Conservation (phyloP, 2,888 invertebrate genomes). For the Xanthorhoe designata region DNA sequence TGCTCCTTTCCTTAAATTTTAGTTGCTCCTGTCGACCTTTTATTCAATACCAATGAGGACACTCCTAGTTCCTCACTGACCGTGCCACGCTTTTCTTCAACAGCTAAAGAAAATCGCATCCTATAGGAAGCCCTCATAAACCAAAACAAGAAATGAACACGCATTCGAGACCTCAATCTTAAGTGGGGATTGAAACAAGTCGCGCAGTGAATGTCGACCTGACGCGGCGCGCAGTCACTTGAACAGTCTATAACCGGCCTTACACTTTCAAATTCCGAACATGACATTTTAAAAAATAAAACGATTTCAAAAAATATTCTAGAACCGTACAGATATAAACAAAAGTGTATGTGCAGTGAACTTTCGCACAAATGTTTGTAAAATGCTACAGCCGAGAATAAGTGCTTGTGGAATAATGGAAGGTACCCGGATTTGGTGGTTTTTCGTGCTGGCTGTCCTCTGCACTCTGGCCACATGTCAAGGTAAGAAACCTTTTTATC, state of each 20-base stretch:
- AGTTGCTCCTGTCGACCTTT: too few species aligned
- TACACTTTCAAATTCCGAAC: constrained; percentile 40
- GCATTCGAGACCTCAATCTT: constrained; percentile 40
- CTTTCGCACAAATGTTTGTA: constrained; percentile 61
- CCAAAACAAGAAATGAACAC: constrained; percentile 44
- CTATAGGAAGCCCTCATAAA: constrained; percentile 45
- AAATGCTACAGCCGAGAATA: constrained; percentile 80
- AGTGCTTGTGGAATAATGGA: constrained; percentile 66
- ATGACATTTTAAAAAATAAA: constrained; percentile 38
- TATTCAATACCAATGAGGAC: neutral
- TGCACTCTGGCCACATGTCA: constrained; percentile 71
- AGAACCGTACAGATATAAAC: constrained; percentile 8
- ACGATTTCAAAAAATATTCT: neutral
- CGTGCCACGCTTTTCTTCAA: constrained; percentile 15
- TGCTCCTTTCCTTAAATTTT: too few species aligned
- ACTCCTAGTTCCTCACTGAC: neutral
- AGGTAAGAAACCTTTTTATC: constrained; percentile 64
- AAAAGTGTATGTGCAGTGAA: constrained; percentile 58
- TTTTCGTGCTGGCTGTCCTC: constrained; percentile 57
- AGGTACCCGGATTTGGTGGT: constrained; percentile 62
- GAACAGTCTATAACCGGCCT: constrained; percentile 31
- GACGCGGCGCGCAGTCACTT: constrained; percentile 36
- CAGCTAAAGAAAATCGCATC: constrained; percentile 31
- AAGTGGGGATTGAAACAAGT: constrained; percentile 39
- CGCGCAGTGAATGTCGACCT: constrained; percentile 37